Conservation (phyloP, 1,140 invertebrate species). For the Drosophila takahashii region DNA sequence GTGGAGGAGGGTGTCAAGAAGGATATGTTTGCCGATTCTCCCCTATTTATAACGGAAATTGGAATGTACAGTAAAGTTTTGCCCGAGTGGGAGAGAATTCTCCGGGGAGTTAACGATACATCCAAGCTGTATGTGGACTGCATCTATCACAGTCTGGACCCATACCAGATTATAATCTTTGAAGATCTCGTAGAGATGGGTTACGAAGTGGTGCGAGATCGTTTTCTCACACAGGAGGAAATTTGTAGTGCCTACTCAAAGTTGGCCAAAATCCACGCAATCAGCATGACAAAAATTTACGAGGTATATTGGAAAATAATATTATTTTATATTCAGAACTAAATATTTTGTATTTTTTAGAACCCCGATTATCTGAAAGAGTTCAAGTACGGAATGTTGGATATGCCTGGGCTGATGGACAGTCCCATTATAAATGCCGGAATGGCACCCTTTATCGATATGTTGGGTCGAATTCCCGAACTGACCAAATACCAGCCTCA, state of each 20-base stretch:
- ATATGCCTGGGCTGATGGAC: conserved; percentile 23
- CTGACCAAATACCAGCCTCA: conserved; percentile 47
- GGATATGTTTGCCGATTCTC: conserved; percentile 35
- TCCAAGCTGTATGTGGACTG: conserved; percentile 35
- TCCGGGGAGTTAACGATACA: conserved; percentile 39
- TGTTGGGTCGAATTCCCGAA: conserved; percentile 40
- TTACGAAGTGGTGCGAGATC: conserved; percentile 49
- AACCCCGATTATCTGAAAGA: conserved; percentile 41
- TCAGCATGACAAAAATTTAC: conserved; percentile 46
- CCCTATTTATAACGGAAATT: conserved; percentile 66
- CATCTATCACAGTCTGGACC: conserved; percentile 51
- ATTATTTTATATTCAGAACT: neutral
- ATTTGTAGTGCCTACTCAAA: conserved; percentile 38
- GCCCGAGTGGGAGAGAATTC: conserved; percentile 53
- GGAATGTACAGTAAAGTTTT: conserved; percentile 56
- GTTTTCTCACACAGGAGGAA: conserved; percentile 38
- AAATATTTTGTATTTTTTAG: neutral
- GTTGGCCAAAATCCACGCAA: conserved; percentile 63
- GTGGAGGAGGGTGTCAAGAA: conserved; percentile 57
- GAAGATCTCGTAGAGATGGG: conserved; percentile 62
- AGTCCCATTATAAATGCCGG: conserved; percentile 31
- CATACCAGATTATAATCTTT: conserved; percentile 52
- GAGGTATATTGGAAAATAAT: conserved; percentile 20
- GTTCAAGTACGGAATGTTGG: conserved; percentile 28
- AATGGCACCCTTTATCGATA: conserved; percentile 32